Conservation (phyloP, 2,113 vertebrate species). For the Proterorhinus semilunaris region DNA sequence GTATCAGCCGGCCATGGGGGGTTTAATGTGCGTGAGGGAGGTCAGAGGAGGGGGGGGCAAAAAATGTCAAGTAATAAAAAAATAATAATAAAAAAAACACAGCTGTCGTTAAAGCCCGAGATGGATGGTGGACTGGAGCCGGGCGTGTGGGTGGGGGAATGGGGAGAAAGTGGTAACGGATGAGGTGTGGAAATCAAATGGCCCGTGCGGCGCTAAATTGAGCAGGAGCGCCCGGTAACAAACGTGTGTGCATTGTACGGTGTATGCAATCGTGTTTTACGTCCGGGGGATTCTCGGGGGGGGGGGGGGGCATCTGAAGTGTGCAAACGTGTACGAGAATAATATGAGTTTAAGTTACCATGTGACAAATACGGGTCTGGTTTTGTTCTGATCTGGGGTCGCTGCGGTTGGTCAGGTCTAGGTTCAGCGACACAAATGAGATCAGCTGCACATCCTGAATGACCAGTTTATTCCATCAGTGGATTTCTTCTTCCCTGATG, state of each 20-base stretch:
- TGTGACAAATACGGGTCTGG: no score
- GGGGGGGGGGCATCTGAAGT: no score
- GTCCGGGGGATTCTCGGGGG: constrained; percentile 6
- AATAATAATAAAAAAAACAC: constrained; percentile 6
- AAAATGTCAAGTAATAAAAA: constrained; percentile 16
- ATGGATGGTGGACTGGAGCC: constrained; percentile 5
- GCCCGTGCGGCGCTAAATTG: neutral
- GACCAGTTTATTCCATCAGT: no score
- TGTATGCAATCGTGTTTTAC: constrained; percentile 17
- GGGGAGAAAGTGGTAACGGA: neutral
- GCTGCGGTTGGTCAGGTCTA: no score
- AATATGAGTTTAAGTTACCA: no score
- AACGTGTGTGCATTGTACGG: neutral
- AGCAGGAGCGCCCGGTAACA: neutral
- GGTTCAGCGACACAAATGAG: no score
- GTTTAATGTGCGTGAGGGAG: constrained; percentile 22
- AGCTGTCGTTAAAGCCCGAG: constrained; percentile 1
- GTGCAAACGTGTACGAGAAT: no score
- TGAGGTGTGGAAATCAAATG: constrained; percentile 22
- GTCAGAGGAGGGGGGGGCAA: constrained; percentile 4
- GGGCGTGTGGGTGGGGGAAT: neutral
- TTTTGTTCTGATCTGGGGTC: no score
- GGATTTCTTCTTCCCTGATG: no score
- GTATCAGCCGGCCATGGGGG: constrained; percentile 21
- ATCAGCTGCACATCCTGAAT: no score